Evolutionary conservation across 2,113 vertebrate genomes (phyloP).

Genomic region (Burhinus oedicnemus): DNA sequence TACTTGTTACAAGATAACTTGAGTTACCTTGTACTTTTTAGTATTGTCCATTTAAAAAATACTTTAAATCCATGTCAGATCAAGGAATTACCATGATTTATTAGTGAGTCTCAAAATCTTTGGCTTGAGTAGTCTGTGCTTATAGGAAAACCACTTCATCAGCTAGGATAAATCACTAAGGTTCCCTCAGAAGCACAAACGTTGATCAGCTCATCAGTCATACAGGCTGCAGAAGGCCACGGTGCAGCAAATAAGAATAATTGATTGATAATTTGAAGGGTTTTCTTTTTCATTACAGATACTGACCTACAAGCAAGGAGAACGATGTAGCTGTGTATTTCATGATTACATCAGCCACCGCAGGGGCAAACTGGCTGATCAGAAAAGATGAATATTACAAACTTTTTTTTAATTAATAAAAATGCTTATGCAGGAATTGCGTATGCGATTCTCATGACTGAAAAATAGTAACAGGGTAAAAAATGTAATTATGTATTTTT

Average conservation of each 20-base stretch:
- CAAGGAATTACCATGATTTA: not conserved
- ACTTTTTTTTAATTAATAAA: not conserved
- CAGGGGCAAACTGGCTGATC: not conserved
- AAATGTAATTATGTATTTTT: not conserved
- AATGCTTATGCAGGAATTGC: not conserved
- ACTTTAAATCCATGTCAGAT: not conserved
- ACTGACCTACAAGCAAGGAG: not conserved
- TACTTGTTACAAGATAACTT: not conserved
- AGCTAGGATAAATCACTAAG: not conserved
- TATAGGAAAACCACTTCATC: not conserved
- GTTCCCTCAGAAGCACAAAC: not conserved
- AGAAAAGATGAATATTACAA: not conserved
- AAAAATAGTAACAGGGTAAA: not conserved
- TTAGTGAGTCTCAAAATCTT: not conserved
- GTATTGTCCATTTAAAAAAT: not conserved
- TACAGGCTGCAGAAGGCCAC: not conserved
- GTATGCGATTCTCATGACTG: not conserved
- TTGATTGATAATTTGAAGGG: not conserved
- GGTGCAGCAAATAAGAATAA: not conserved
- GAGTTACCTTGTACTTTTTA: not conserved
- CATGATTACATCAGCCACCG: not conserved
- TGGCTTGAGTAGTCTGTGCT: not conserved
- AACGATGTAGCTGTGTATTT: not conserved
- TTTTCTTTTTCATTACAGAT: not conserved
- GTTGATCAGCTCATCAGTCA: not conserved